Conservation (phyloP, 2,888 invertebrate species). For the Hymenopus coronatus region DNA sequence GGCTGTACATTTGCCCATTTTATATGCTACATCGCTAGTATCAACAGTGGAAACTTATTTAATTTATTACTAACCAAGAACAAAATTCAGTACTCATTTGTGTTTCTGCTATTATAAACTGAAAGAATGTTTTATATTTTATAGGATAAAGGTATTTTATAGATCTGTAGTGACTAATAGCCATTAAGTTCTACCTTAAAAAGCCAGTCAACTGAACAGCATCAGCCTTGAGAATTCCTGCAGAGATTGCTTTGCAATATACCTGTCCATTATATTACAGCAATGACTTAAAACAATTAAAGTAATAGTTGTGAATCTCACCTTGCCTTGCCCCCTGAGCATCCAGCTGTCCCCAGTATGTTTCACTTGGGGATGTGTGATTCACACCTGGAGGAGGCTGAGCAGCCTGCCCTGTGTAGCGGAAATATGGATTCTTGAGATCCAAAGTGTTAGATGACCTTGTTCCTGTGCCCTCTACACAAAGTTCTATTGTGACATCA, state of each 20-base stretch:
- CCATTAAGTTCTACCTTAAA: not conserved
- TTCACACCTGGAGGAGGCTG: constrained; percentile 90
- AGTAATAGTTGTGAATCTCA: constrained; percentile 1
- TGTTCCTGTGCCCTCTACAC: constrained; percentile 80
- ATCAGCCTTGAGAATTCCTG: not conserved
- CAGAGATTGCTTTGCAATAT: not conserved
- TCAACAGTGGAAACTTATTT: too few species aligned
- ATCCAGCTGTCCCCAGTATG: constrained; percentile 84
- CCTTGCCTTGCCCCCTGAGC: constrained; percentile 51
- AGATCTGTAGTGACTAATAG: too few species aligned
- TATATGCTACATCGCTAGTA: too few species aligned
- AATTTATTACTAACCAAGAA: too few species aligned
- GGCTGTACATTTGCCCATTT: too few species aligned
- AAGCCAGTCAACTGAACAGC: not conserved
- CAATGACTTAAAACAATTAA: not conserved
- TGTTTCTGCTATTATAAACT: too few species aligned
- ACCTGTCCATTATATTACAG: not conserved
- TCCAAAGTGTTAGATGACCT: constrained; percentile 90
- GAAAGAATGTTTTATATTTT: too few species aligned
- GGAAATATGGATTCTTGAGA: constrained; percentile 97
- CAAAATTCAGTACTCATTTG: too few species aligned
- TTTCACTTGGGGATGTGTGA: constrained; percentile 88
- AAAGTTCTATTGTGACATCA: constrained; percentile 94
- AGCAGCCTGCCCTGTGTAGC: constrained; percentile 91
- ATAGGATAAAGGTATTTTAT: too few species aligned